Evolutionary conservation across 2,113 vertebrate species (phyloP), one percentile per base, ranked within the genome.

Genomic region (Notothenia coriiceps): DNA sequence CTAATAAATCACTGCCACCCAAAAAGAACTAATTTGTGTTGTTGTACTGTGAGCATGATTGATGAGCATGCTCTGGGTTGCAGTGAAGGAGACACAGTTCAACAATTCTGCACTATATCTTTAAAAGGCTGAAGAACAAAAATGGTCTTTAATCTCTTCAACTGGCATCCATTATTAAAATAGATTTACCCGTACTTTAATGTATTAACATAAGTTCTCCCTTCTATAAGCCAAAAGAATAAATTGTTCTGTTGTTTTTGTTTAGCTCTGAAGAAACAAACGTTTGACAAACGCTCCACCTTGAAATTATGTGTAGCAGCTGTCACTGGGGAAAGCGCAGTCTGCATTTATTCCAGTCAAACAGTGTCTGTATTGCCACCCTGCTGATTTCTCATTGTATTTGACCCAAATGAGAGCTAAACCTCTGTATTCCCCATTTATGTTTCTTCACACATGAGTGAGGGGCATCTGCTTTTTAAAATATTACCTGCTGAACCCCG

Each of bases 11-110:
- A 90, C 87, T 89, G 89, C 85, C 88, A 91, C 88, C 83, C 83
- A 89, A 88, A 91, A 87, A 91, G 63, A 92, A 89, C 89, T 93
- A 83, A 92, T 94, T 92, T 94, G 92, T 91, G 89, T 92, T 86
- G 90, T 90, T 94, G 89, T 83, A 88, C 85, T 80, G 85, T 85
- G 83, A 88, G 83, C 82, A 84, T 94, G 94, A 93, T 92, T 91
- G 90, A 93, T 94, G 87, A 93, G 89, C 76, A 33, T 29, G 59
- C 85, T 86, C 78, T 59, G 63, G 78, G 73, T 88, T 79, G 83
- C 87, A 83, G 77, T 87, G 79, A 90, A 88, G 75, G 84, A 86
- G 83, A 88, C 71, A 77, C 71, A 85, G 91, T 86, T 88, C 86
- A 90, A 81, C 86, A 90, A 70, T 57, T 78, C 81, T 81, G 56